Evolutionary conservation across 2,888 invertebrate genomes (phyloP).

Genomic region (Meandrusa payeni): DNA sequence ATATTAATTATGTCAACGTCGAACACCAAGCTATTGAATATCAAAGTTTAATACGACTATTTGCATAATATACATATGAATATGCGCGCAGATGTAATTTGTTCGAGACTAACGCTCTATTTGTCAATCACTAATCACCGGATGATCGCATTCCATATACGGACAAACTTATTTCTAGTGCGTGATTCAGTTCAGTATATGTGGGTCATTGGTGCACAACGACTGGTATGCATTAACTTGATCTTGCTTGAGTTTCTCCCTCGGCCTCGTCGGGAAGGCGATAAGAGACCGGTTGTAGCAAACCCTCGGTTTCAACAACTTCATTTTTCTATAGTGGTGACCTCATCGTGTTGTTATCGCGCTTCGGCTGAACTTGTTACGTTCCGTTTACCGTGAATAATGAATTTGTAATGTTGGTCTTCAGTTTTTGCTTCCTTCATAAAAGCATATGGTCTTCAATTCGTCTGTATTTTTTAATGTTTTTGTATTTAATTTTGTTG

Average conservation of each 20-base stretch:
- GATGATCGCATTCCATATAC: conserved; percentile 38
- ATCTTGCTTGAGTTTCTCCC: neutral
- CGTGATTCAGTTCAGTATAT: conserved; percentile 30
- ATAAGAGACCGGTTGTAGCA: conserved; percentile 7
- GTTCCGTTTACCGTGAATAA: neutral
- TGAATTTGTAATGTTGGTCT: conserved; percentile 5
- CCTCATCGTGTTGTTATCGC: conserved; percentile 11
- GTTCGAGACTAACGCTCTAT: conserved; percentile 40
- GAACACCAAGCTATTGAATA: too few relatives aligned
- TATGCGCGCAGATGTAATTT: neutral
- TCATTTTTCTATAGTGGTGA: conserved; percentile 8
- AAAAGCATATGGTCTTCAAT: too few relatives aligned
- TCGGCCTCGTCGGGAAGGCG: conserved; percentile 9
- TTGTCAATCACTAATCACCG: conserved; percentile 40
- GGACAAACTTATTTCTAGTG: conserved; percentile 32
- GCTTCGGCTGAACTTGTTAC: neutral
- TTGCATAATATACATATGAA: too few relatives aligned
- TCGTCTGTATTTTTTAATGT: too few relatives aligned
- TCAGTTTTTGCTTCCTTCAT: too few relatives aligned
- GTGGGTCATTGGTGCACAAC: conserved; percentile 21
- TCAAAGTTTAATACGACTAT: too few relatives aligned
- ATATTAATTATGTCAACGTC: too few relatives aligned
- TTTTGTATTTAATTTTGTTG: too few relatives aligned
- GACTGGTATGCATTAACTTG: conserved; percentile 3
- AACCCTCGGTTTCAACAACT: conserved; percentile 1